Evolutionary conservation across 2,113 vertebrate species (phyloP).

Genomic region (Zapornia atra): DNA sequence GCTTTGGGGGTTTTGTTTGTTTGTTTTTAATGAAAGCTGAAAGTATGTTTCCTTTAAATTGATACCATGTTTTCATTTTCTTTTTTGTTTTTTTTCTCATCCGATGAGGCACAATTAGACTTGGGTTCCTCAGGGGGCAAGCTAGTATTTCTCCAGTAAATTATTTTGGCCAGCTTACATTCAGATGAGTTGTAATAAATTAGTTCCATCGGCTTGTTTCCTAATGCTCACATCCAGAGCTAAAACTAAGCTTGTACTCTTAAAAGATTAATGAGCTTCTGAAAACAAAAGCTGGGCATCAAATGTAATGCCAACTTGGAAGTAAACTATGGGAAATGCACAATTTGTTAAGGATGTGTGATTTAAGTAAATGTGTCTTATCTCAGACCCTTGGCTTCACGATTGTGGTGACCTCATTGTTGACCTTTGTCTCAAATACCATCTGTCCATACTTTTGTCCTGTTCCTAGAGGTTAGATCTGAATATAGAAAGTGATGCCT

Average conservation of each 20-base stretch:
- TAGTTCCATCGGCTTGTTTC: neutral
- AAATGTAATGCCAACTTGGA: neutral
- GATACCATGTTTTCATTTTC: constrained; percentile 4
- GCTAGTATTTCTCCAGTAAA: neutral
- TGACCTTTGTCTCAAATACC: constrained; percentile 19
- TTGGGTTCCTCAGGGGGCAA: neutral
- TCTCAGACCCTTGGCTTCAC: neutral
- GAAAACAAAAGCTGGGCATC: neutral
- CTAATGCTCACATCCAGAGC: neutral
- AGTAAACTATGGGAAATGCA: neutral
- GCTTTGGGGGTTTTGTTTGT: constrained; percentile 4
- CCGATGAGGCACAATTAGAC: neutral
- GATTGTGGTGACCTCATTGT: neutral
- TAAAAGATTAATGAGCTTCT: neutral
- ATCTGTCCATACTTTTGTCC: neutral
- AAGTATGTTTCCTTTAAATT: constrained; percentile 36
- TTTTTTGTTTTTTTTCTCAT: neutral
- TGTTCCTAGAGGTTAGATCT: neutral
- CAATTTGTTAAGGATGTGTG: neutral
- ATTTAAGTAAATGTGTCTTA: neutral
- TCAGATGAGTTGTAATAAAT: neutral
- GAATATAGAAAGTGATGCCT: neutral
- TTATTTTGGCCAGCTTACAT: neutral
- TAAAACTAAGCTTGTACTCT: neutral
- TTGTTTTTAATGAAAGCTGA: constrained; percentile 47